Conservation (phyloP, 2,888 invertebrate species). For the Metalampra italica region DNA sequence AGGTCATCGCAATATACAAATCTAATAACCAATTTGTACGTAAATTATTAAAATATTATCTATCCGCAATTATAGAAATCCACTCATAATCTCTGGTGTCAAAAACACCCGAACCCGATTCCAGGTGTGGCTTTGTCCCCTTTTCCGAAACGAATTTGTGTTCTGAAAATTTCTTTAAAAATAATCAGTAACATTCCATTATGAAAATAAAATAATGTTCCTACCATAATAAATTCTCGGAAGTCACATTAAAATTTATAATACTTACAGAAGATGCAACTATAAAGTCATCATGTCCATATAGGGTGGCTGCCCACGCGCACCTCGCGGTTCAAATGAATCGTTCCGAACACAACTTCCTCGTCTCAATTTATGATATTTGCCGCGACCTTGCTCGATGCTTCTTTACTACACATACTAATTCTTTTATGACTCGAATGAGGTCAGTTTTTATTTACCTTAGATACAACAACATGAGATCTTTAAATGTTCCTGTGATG, state of each 20-base stretch:
- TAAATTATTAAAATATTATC: no score
- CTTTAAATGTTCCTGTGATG: conserved; percentile 5
- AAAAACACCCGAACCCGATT: no score
- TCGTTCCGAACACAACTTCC: conserved; percentile 8
- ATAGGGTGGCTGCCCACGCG: conserved; percentile 2
- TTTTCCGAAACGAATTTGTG: no score
- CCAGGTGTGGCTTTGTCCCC: no score
- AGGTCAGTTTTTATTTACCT: conserved; percentile 21
- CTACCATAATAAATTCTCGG: no score
- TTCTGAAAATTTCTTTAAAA: no score
- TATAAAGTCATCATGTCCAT: conserved; percentile 1
- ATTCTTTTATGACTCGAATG: conserved; percentile 20
- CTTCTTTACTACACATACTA: conserved; percentile 16
- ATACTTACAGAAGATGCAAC: background rate
- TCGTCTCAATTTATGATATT: conserved; percentile 5
- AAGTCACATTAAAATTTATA: background rate
- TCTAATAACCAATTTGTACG: no score
- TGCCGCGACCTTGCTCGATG: conserved; percentile 21
- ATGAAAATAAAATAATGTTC: no score
- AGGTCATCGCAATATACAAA: no score
- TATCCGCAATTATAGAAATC: no score
- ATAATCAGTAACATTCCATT: no score
- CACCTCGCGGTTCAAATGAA: conserved; percentile 12
- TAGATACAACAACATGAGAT: conserved; percentile 9
- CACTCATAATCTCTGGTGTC: no score